Evolutionary conservation across 2,888 invertebrate species (phyloP).

Genomic region (Bombylius major): DNA sequence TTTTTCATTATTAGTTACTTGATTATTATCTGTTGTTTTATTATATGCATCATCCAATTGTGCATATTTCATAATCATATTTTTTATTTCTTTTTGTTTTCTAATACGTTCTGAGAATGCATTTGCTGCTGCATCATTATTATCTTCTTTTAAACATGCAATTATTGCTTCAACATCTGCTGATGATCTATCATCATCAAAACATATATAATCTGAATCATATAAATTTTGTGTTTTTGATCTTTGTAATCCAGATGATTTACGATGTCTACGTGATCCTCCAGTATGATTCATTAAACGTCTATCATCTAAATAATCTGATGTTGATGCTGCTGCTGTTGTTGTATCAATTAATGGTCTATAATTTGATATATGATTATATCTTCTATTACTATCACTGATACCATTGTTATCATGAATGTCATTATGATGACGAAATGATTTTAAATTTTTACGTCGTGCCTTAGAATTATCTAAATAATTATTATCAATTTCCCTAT

Average conservation of each 20-base stretch:
- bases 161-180: constrained; percentile 44
- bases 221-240: constrained; percentile 21
- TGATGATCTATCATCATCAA: constrained; percentile 36
- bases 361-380: constrained; percentile 1
- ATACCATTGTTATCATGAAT: neutral
- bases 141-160: constrained; percentile 34
- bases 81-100: constrained; percentile 70
- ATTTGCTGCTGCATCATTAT: constrained; percentile 36
- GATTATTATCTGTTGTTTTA: constrained; percentile 10
- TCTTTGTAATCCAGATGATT: constrained; percentile 14
- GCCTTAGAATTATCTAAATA: neutral
- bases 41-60: constrained; percentile 62
- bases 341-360: neutral
- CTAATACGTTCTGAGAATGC: constrained; percentile 58
- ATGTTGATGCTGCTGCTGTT: too few relatives aligned
- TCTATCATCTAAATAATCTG: constrained; percentile 2
- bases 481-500: constrained; percentile 20
- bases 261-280: constrained; percentile 10
- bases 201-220: constrained; percentile 20
- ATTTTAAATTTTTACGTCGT: constrained; percentile 16
- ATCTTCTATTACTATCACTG: neutral
- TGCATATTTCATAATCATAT: constrained; percentile 69
- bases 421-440: constrained; percentile 25
- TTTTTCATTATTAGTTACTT: constrained; percentile 1
- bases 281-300: constrained; percentile 17